A percentile compares a stretch with the other conserved stretches of the same genome.
Evolutionary conservation across 2,888 invertebrate species (phyloP).

Genomic region (Ephialtes manifestator): DNA sequence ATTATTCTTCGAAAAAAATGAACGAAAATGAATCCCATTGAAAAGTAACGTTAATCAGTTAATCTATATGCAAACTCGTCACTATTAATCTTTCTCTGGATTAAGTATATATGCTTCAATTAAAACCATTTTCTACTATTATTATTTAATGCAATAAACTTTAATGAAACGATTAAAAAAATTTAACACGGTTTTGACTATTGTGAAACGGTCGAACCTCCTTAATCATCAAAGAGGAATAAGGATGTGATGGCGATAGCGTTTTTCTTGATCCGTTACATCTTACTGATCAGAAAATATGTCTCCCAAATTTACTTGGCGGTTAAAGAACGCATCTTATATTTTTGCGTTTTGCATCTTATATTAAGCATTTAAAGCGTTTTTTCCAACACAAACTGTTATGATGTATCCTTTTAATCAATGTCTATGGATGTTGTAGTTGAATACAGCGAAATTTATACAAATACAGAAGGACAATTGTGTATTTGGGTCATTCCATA

Average conservation of each 20-base stretch:
- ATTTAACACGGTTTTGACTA: too few relatives aligned
- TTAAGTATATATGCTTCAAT: too few relatives aligned
- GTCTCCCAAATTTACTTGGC: slow-evolving; percentile 80
- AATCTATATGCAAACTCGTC: too few relatives aligned
- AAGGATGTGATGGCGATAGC: slow-evolving; percentile 40
- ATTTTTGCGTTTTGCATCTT: neutral
- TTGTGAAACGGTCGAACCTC: too few relatives aligned
- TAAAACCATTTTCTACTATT: too few relatives aligned
- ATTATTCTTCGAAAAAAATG: too few relatives aligned
- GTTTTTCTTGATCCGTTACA: slow-evolving; percentile 52
- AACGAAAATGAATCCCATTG: too few relatives aligned
- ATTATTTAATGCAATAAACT: too few relatives aligned
- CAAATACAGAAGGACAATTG: slow-evolving; percentile 16
- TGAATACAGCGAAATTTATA: neutral
- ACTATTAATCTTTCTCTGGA: too few relatives aligned
- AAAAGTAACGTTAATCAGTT: too few relatives aligned
- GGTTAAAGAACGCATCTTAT: neutral
- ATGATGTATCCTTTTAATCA: neutral
- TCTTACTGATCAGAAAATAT: slow-evolving; percentile 83
- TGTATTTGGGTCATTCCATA: too few relatives aligned
- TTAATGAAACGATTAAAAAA: too few relatives aligned
- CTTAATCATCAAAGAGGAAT: slow-evolving; percentile 33
- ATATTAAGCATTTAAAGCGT: neutral
- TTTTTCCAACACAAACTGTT: neutral
- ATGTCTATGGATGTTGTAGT: neutral